Evolutionary conservation across 2,888 invertebrate genomes (phyloP).

Genomic region (Drosophila putrida): DNA sequence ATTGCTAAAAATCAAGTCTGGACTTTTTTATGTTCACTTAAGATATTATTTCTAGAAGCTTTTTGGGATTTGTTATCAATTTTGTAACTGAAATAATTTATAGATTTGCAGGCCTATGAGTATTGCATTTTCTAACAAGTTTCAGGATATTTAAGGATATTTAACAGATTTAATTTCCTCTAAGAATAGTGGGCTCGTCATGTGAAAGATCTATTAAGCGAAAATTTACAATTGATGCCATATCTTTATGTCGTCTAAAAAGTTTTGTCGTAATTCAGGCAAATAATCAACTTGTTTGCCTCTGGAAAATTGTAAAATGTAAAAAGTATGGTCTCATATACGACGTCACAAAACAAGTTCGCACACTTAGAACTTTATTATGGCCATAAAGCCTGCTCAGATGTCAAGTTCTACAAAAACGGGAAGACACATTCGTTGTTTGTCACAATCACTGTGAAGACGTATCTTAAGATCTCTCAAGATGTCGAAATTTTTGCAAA

Average conservation of each 20-base stretch:
- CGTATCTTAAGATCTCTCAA: neutral
- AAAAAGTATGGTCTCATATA: neutral
- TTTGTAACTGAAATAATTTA: neutral
- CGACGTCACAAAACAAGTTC: neutral
- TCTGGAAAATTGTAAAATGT: slow-evolving; percentile 2
- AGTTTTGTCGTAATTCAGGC: neutral
- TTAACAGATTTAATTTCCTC: no score
- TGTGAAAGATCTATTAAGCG: neutral
- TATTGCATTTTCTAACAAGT: neutral
- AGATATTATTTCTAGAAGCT: slow-evolving; percentile 1
- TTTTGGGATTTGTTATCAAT: neutral
- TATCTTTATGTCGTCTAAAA: slow-evolving; percentile 12
- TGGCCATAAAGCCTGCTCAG: slow-evolving; percentile 3
- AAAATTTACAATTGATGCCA: neutral
- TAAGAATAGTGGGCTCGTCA: slow-evolving; percentile 1
- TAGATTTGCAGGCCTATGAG: neutral
- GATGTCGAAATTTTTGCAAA: slow-evolving; percentile 36
- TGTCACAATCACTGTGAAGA: slow-evolving; percentile 11
- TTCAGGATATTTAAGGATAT: no score
- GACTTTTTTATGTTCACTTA: neutral
- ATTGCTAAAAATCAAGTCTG: neutral
- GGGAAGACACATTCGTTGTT: slow-evolving; percentile 9
- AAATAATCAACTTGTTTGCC: slow-evolving; percentile 21
- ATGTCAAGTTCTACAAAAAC: slow-evolving; percentile 2
- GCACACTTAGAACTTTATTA: slow-evolving; percentile 9